Evolutionary conservation across 2,797 vertebrate species (phyloP).

Genomic region (Enteromius paludinosus): DNA sequence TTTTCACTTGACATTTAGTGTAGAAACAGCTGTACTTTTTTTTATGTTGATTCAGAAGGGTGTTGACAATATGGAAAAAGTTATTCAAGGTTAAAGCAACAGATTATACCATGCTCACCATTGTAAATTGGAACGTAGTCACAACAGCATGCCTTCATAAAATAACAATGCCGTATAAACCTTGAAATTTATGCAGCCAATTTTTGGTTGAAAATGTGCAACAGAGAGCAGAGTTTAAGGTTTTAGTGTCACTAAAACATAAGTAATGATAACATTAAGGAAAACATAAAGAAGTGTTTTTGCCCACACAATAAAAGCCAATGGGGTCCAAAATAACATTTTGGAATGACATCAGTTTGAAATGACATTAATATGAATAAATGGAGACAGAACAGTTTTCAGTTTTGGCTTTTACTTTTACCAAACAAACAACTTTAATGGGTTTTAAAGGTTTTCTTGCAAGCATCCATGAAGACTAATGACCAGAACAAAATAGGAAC

Average conservation of each 20-base stretch:
- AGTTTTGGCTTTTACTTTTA: neutral
- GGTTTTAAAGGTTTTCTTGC: neutral
- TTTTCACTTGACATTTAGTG: constrained; percentile 1
- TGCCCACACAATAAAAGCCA: neutral
- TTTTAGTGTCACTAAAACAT: neutral
- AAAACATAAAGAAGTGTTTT: neutral
- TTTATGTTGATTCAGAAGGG: constrained; percentile 64
- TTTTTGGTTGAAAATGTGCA: neutral
- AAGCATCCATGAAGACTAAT: constrained; percentile 2
- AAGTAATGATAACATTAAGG: neutral
- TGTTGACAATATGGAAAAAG: constrained; percentile 66
- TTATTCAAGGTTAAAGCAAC: constrained; percentile 68
- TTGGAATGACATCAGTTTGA: no score
- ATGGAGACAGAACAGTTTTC: neutral
- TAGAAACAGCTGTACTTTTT: constrained; percentile 30
- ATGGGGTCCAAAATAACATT: neutral
- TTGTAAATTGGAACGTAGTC: neutral
- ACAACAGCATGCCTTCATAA: constrained; percentile 31
- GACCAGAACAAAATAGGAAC: constrained; percentile 8
- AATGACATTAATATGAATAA: neutral
- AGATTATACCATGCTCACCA: constrained; percentile 24
- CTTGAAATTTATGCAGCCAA: neutral
- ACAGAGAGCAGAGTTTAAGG: neutral
- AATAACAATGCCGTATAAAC: constrained; percentile 23
- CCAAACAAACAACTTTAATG: neutral